Percentiles rank a stretch among this genome's conserved stretches.
These are phyloP conservation scores for Ophion costatus DNA, from an alignment of 2,888 invertebrate genomes.

Conservation along the genomic window DNA sequence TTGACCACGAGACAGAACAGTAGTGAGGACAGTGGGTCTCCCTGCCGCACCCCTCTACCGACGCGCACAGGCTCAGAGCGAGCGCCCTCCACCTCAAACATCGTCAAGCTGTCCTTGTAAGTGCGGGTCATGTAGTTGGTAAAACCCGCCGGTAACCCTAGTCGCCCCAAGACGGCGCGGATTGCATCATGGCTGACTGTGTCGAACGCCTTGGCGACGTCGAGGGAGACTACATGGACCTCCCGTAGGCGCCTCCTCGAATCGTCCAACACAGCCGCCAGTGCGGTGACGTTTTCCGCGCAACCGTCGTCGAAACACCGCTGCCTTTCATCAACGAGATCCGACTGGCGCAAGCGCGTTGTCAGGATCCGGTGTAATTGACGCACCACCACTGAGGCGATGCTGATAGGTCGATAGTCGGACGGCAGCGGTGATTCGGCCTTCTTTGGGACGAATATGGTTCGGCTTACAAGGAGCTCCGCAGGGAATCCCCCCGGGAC, in stretches of 20 bases:
- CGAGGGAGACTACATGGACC: constrained; percentile 81
- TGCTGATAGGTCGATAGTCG: constrained; percentile 65
- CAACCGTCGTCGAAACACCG: constrained; percentile 69
- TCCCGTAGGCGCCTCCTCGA: constrained; percentile 72
- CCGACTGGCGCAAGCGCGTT: constrained; percentile 4
- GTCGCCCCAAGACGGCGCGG: constrained; percentile 40
- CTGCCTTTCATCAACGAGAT: constrained; percentile 65
- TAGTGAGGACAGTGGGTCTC: neutral
- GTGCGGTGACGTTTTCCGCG: constrained; percentile 67
- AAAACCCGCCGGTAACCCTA: too few species aligned
- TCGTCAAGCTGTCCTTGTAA: too few species aligned
- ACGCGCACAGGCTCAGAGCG: too few species aligned
- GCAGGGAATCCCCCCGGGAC: too few species aligned
- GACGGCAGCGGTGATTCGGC: too few species aligned
- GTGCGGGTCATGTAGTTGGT: neutral
- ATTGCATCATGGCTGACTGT: constrained; percentile 77
- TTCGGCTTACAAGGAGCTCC: too few species aligned
- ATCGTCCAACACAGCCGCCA: constrained; percentile 62
- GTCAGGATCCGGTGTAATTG: constrained; percentile 63
- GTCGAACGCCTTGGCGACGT: constrained; percentile 83
- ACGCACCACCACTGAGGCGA: constrained; percentile 52
- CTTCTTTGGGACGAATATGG: too few species aligned
- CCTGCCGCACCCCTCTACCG: too few species aligned
- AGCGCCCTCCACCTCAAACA: too few species aligned
- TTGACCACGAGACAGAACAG: too few species aligned